Base-by-base conservation (phyloP, 92 coral and sea anemone genomes). In the Palythoa caribaeorum region DNA sequence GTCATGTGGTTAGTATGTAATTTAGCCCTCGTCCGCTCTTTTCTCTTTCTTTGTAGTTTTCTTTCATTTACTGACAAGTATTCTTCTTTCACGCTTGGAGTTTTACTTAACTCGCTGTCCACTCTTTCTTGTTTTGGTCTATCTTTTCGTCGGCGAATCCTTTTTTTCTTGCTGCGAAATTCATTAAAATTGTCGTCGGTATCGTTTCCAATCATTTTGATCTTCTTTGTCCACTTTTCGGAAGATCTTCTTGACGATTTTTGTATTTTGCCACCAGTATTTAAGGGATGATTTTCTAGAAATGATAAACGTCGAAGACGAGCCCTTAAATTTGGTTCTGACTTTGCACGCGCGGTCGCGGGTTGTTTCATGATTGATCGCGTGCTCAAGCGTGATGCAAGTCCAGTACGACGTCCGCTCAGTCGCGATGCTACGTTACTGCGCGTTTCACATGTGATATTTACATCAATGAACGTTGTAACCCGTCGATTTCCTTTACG, bases 311-410 rank as follows among this genome's bases (percentile, higher is more conserved):
- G 86, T 60, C 74, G 62, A 12, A 80, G 72, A 14, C 55, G 86
- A 35, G 76, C 86, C 20, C 76, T 68, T 17, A 81, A 40, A 15
- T 74, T 81, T 2, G 86, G 86, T 66, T 81, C 86, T 0, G 86
- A 81, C 44, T 81, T 81, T 68, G 76, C 60, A 7, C 86, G 63
- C 15, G 21, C 44, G 6, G 76, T 19, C 21, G 19, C 63, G 2
- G 86, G 59, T 47, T 66, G 86, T 48, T 81, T 81, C 76, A 81
- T 81, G 55, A 81, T 81, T 16, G 86, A 81, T n/a, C 86, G 52
- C 6, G 76, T 66, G 11, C 86, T 81, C 39, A 81, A 4, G 59
- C 86, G 76, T 39, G 86, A 81, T 81, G 71, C 52, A 10, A 71
- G 11, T 17, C 76, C 86, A 5, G 66, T 36, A 8, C 69, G 83